phyloP scores from a whole-genome alignment of 1,140 invertebrate genomes.

The Drosophila carrolli region DNA sequence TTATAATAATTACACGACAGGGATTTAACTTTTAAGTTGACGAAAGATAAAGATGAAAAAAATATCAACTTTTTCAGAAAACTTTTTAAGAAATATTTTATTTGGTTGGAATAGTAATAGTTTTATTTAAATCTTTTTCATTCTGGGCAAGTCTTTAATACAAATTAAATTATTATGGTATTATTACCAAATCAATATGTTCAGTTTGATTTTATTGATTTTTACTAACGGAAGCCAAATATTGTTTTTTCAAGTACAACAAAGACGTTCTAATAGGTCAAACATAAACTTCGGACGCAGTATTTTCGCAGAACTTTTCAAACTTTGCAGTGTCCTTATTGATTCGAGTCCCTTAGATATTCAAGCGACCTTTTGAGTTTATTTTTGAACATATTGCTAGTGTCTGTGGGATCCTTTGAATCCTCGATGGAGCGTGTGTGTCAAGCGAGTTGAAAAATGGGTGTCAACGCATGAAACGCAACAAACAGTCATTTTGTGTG shows the following conservation, averaged over 20 bases:
- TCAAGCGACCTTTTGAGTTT: neutral
- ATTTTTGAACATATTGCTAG: neutral
- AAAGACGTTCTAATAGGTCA: neutral
- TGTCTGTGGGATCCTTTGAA: constrained; percentile 3
- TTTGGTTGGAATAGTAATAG: too few relatives aligned
- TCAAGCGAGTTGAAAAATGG: constrained; percentile 59
- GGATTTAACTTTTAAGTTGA: too few relatives aligned
- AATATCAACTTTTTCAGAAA: too few relatives aligned
- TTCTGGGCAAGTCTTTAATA: too few relatives aligned
- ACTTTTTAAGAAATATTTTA: too few relatives aligned
- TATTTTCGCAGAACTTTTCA: neutral
- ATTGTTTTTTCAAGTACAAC: neutral
- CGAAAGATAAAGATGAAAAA: too few relatives aligned
- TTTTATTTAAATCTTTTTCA: too few relatives aligned
- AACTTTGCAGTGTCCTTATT: neutral
- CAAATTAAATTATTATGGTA: too few relatives aligned
- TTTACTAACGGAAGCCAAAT: neutral
- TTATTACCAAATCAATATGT: too few relatives aligned
- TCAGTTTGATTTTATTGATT: neutral
- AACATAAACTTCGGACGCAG: neutral
- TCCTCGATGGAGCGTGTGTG: constrained; percentile 21
- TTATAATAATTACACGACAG: too few relatives aligned
- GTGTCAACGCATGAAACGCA: constrained; percentile 78
- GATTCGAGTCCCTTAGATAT: neutral
- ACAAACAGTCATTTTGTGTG: constrained; percentile 73